Base-by-base conservation (phyloP, 2,797 vertebrate species). In the Melanotaenia nigrans region DNA sequence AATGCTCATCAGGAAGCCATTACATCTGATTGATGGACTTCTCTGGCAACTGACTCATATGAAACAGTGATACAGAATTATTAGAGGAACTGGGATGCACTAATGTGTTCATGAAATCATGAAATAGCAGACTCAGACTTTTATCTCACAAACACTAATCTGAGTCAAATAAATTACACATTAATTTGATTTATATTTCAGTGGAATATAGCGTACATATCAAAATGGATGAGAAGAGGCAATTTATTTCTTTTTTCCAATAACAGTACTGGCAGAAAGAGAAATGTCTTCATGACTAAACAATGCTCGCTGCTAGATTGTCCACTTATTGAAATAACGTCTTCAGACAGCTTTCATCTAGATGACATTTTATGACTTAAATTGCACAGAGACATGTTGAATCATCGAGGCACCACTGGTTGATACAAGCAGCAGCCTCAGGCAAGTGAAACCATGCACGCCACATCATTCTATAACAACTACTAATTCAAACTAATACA, bases 271-370 rank as follows among this genome's bases (percentile, higher is more conserved):
- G 40, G 22, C n/a, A 63, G 33, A 36, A 24, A 61, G 53, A 56
- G 13, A 51, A 8, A 42, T 65, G 58, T 42, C 61, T 51, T 51
- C 53, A 47, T 64, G 49, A 53, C 59, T 14, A 0, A 64, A 59
- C 53, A 24, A 30, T 40, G 60, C 61, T 85, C 62, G 55, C 49
- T 40, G 47, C 47, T 20, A 25, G 9, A 69, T 83, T 38, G 61
- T 32, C 72, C 65, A 65, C 25, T 76, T 65, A 68, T 45, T 16
- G 30, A 22, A 47, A 56, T 14, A 81, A 82, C 57, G 2, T 51
- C 56, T 74, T 82, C 51, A 59, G 79, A 84, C 81, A 72, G 59
- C 45, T 6, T 69, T 80, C 59, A 72, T 87, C 67, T 70, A 35
- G 60, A 68, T 36, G 64, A 28, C 55, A 54, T 61, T 61, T 80